phyloP scores from a whole-genome alignment of 2,888 invertebrate genomes.

The Timema podura region DNA sequence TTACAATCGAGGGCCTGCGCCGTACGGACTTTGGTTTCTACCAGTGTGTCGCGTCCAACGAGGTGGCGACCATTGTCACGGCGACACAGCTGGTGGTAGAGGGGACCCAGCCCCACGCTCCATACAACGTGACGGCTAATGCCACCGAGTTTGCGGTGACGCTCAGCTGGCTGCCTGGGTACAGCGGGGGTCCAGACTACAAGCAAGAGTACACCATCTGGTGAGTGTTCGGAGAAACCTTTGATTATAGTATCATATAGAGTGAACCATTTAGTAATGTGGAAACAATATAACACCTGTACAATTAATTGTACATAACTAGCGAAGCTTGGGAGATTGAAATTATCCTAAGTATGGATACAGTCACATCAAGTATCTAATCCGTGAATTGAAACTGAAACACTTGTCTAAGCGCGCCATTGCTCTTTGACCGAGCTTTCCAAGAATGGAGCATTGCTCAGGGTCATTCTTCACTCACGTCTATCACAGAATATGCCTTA shows the following conservation, averaged over 20 bases:
- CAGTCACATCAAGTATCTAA: not conserved
- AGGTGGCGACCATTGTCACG: conserved; percentile 91
- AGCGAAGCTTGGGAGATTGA: not conserved
- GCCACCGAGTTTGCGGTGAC: conserved; percentile 88
- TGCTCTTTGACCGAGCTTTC: no score
- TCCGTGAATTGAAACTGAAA: no score
- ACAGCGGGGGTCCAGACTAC: conserved; percentile 92
- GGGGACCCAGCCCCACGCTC: conserved; percentile 95
- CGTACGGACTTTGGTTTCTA: conserved; percentile 92
- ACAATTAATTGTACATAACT: not conserved
- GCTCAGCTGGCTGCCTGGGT: conserved; percentile 89
- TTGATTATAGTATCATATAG: not conserved
- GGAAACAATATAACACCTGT: no score
- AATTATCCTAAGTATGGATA: not conserved
- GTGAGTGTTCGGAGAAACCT: conserved; percentile 46
- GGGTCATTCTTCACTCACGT: no score
- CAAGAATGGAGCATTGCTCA: no score
- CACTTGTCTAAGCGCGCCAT: no score
- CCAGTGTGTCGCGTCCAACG: conserved; percentile 92
- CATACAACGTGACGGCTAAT: conserved; percentile 88
- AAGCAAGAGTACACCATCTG: conserved; percentile 94
- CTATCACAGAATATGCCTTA: no score
- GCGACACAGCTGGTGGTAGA: conserved; percentile 86
- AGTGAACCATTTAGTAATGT: no score
- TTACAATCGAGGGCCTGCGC: conserved; percentile 82